Conservation (phyloP, 2,888 invertebrate genomes). For the Craniophora ligustri region DNA sequence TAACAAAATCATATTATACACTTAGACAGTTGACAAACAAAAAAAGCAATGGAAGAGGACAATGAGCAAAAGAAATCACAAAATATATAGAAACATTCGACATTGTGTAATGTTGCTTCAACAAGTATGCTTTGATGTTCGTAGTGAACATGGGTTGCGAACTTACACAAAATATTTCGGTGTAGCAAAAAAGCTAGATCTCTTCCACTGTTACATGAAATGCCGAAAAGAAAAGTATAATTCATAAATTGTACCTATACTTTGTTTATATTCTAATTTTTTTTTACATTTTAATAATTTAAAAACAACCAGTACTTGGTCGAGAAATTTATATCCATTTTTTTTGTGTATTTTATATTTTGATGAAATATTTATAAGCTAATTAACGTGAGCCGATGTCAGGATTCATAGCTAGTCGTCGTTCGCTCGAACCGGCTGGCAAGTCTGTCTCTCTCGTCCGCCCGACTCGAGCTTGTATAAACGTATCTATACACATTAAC, state of each 20-base stretch:
- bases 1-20: conserved; percentile 86
- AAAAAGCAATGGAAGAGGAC: conserved; percentile 87
- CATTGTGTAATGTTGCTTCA: conserved; percentile 72
- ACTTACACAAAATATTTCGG: conserved; percentile 68
- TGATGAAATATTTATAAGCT: conserved; percentile 89
- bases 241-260: conserved; percentile 89
- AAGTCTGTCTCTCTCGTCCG: conserved; percentile 72
- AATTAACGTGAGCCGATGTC: conserved; percentile 89
- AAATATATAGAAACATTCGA: conserved; percentile 78
- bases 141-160: conserved; percentile 57
- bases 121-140: conserved; percentile 59
- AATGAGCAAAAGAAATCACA: conserved; percentile 86
- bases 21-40: conserved; percentile 83
- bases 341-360: conserved; percentile 89
- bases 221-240: conserved; percentile 88
- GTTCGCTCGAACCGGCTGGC: conserved; percentile 86
- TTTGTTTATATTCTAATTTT: conserved; percentile 88
- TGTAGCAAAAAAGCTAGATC: conserved; percentile 74
- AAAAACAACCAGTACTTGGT: conserved; percentile 89
- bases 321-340: conserved; percentile 88
- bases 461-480: conserved; percentile 84
- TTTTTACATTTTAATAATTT: conserved; percentile 89
- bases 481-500: conserved; percentile 85
- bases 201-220: conserved; percentile 84
- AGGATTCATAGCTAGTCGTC: conserved; percentile 89